A percentile compares a stretch with the other conserved stretches of the same genome.
phyloP scores from a whole-genome alignment of 2,797 vertebrate species.

The Moxostoma hubbsi region DNA sequence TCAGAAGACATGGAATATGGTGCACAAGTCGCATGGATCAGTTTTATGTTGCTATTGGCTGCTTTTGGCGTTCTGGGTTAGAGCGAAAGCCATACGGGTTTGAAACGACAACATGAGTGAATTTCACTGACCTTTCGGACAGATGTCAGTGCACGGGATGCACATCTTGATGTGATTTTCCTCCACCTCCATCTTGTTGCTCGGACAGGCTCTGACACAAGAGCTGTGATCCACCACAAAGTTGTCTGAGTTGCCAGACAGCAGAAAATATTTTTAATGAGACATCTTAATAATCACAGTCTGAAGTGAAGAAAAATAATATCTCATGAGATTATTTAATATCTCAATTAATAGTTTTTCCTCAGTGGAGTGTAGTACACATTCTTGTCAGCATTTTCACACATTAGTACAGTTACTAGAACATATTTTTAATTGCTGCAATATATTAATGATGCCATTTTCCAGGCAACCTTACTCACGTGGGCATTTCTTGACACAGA shows the following conservation, averaged over 20 bases:
- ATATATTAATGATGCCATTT: too few species aligned
- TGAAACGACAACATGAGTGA: not conserved
- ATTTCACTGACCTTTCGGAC: slow-evolving; percentile 87
- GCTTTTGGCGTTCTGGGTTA: too few species aligned
- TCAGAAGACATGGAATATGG: too few species aligned
- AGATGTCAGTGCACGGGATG: slow-evolving; percentile 97
- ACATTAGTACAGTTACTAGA: too few species aligned
- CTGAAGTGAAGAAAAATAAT: not conserved
- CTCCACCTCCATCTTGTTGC: slow-evolving; percentile 98
- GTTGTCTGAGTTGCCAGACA: slow-evolving; percentile 81
- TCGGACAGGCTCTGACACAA: slow-evolving; percentile 94
- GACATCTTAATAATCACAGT: not conserved
- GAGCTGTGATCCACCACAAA: slow-evolving; percentile 98
- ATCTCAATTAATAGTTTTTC: too few species aligned
- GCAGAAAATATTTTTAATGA: slow-evolving; percentile 4
- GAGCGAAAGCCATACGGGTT: too few species aligned
- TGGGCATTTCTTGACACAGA: slow-evolving; percentile 97
- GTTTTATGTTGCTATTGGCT: too few species aligned
- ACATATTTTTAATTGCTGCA: too few species aligned
- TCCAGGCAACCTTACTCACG: slow-evolving; percentile 70
- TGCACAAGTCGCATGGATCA: too few species aligned
- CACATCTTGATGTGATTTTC: slow-evolving; percentile 94
- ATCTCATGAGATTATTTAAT: not conserved
- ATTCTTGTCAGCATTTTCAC: too few species aligned
- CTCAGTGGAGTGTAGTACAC: too few species aligned